Evolutionary conservation across 2,113 vertebrate genomes (phyloP), one percentile per base, ranked within the genome.

Genomic region (Marcusenius ussheri): DNA sequence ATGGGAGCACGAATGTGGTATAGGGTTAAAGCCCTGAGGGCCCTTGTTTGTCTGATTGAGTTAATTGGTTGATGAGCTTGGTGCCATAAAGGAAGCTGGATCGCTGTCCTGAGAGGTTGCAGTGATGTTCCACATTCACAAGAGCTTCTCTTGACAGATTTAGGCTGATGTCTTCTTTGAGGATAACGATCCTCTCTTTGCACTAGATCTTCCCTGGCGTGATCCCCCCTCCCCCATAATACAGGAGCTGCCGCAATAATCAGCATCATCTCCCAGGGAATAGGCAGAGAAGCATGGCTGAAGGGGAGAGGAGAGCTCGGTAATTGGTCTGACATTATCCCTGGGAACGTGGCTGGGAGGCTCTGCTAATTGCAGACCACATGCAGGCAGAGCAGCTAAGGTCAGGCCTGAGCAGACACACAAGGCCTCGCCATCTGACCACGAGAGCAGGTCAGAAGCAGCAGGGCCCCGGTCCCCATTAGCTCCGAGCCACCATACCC

Each of bases 271-370:
- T 88, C 47, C 86, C 8, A 39, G 39, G 85, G 87, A 53, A 74
- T 11, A 46, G 49, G 66, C 19, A 31, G 21, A 19, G 84, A 42
- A 87, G 45, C 84, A 53, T 70, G 27, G 90, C 2, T 31, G 83
- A 42, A 83, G 49, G 50, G n/a, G 21, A 89, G 50, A 91, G 88
- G 42, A 50, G 45, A 86, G 46, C 7, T 89, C 91, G 80, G 87
- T 92, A 93, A 92, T 91, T 92, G 85, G 88, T 47, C 88, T 93
- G 93, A 93, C 92, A 92, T 93, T 93, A 91, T 92, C 83, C 49
- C 51, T 13, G 51, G 35, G 84, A 35, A 51, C 45, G 49, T 70
- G 39, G 15, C 83, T 83, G 11, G 5, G 90, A 88, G 77, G 58
- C 56, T 1, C 56, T 27, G 90, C 89, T 94, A 92, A 93, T 93